Percentiles rank a stretch among this genome's conserved stretches.
Evolutionary conservation across 2,888 invertebrate genomes (phyloP).

Genomic region (Hydrotaea cyrtoneurina): DNA sequence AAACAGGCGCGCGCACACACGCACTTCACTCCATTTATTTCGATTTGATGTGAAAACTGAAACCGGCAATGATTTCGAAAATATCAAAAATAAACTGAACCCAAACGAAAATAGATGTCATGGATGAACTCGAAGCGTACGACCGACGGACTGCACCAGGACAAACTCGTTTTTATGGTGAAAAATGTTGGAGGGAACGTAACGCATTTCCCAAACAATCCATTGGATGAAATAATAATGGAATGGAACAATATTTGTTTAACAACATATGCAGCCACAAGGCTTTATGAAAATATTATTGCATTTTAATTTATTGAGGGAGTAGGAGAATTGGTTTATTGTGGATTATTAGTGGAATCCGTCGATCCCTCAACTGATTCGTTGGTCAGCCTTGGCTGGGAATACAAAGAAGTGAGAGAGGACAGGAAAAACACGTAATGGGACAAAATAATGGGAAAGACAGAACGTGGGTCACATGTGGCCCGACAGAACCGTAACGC

Average conservation of each 20-base stretch:
- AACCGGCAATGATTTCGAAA: conserved; percentile 39
- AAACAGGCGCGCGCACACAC: conserved; percentile 2
- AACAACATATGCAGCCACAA: conserved; percentile 44
- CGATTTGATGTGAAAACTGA: conserved; percentile 3
- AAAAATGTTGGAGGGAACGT: not conserved
- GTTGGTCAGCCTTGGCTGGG: too few relatives aligned
- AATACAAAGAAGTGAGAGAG: too few relatives aligned
- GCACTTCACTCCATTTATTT: conserved; percentile 5
- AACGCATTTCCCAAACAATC: conserved; percentile 12
- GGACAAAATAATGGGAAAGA: too few relatives aligned
- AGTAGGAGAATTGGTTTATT: not conserved
- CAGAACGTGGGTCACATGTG: too few relatives aligned
- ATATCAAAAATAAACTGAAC: conserved; percentile 7
- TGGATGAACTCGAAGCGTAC: conserved; percentile 35
- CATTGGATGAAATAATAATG: conserved; percentile 8
- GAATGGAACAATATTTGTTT: not conserved
- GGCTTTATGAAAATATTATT: conserved; percentile 18
- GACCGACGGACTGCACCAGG: not conserved
- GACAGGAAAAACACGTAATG: too few relatives aligned
- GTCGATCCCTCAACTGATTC: too few relatives aligned
- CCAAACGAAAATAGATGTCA: conserved; percentile 41
- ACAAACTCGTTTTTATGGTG: not conserved
- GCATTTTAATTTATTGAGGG: not conserved
- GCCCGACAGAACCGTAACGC: too few relatives aligned
- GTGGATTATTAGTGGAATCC: too few relatives aligned